These are phyloP conservation scores for Apus apus DNA, from an alignment of 2,113 vertebrate species.

Conservation along the genomic window DNA sequence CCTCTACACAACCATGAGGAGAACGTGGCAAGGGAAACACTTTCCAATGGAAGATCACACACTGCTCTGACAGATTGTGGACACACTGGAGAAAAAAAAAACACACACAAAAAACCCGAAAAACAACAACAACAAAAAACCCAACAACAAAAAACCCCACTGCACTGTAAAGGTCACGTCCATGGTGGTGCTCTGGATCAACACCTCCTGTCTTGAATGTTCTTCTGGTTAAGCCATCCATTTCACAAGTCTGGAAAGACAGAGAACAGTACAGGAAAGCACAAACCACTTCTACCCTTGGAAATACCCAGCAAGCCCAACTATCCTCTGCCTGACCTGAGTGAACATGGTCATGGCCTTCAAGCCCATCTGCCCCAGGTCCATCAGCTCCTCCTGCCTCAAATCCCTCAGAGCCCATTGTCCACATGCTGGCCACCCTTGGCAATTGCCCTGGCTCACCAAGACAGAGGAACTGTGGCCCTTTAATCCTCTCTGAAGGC, in stretches of 20 bases:
- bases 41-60: not conserved
- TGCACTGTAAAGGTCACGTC: not conserved
- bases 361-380: not conserved
- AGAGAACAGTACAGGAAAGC: not conserved
- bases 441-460: not conserved
- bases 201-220: not conserved
- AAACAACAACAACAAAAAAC: not conserved
- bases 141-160: not conserved
- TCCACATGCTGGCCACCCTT: rapidly evolving
- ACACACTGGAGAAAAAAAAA: not conserved
- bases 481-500: not conserved
- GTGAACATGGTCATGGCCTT: not conserved
- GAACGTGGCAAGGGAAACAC: not conserved
- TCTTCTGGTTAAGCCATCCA: not conserved
- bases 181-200: not conserved
- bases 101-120: not conserved
- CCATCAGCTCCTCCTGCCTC: not conserved
- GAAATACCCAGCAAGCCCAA: not conserved
- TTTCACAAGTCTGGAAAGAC: not conserved
- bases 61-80: not conserved
- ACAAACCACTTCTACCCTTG: not conserved
- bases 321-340: not conserved
- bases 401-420: rapidly evolving
- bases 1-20: not conserved
- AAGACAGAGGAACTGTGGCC: not conserved